Evolutionary conservation across 2,797 vertebrate genomes (phyloP).

Genomic region (Moxostoma hubbsi): DNA sequence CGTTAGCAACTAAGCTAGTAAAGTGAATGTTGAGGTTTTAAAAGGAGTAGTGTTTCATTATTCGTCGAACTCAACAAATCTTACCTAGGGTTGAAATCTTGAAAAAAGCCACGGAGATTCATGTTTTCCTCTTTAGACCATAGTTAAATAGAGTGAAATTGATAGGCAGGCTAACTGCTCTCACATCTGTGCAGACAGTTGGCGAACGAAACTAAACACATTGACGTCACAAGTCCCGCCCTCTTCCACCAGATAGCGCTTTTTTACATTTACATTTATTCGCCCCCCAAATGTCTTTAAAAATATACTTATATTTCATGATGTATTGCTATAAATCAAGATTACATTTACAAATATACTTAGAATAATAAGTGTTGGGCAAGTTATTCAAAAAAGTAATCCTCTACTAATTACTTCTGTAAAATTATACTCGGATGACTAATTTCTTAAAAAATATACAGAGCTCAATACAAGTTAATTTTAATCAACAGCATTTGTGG

Average conservation of each 20-base stretch:
- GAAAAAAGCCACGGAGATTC: slow-evolving; percentile 88
- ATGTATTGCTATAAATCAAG: too few species aligned
- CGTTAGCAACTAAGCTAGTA: slow-evolving; percentile 37
- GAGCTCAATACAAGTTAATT: too few species aligned
- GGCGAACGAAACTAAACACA: slow-evolving; percentile 15
- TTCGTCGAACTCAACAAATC: neutral
- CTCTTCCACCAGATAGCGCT: neutral
- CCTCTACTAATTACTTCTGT: too few species aligned
- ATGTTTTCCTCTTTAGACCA: slow-evolving; percentile 66
- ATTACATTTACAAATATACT: too few species aligned
- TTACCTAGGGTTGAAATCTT: slow-evolving; percentile 90
- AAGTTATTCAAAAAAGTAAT: too few species aligned
- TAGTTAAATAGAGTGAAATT: neutral
- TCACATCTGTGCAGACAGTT: neutral
- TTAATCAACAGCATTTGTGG: too few species aligned
- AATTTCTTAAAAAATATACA: too few species aligned
- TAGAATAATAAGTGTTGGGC: too few species aligned
- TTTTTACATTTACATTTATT: too few species aligned
- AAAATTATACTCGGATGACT: too few species aligned
- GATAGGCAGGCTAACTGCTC: neutral
- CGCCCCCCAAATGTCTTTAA: neutral
- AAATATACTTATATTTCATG: too few species aligned
- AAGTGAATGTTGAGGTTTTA: slow-evolving; percentile 15
- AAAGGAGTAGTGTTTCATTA: neutral
- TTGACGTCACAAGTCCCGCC: neutral